These are phyloP conservation scores for Ammodytes dubius DNA, from an alignment of 2,113 vertebrate genomes.

Conservation along the genomic window DNA sequence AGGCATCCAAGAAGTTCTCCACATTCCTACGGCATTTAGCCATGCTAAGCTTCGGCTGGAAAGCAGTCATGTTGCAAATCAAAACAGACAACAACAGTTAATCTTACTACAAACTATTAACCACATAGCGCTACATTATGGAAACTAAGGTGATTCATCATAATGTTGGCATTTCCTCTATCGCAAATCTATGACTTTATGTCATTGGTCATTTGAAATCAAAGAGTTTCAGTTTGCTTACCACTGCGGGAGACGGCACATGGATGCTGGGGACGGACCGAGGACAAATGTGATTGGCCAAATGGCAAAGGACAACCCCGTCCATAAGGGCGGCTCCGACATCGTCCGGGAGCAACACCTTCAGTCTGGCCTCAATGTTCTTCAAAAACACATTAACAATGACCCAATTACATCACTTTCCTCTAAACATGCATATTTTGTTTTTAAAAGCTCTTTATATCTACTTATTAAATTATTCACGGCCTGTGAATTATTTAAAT, in stretches of 20 bases:
- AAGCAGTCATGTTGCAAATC: slow-evolving; percentile 34
- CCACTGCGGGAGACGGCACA: slow-evolving; percentile 98
- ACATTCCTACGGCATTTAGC: slow-evolving; percentile 98
- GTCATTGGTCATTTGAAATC: neutral
- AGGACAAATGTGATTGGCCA: slow-evolving; percentile 98
- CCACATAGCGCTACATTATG: neutral
- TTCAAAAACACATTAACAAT: slow-evolving; percentile 67
- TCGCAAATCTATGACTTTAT: neutral
- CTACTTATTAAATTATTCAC: neutral
- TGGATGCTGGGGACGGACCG: slow-evolving; percentile 98
- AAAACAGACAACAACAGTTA: neutral
- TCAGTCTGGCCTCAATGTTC: slow-evolving; percentile 96
- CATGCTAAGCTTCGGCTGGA: slow-evolving; percentile 99
- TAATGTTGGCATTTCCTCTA: too few species aligned
- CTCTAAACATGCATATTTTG: neutral
- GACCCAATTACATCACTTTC: neutral
- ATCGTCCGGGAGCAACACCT: slow-evolving; percentile 97
- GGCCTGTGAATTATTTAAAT: too few species aligned
- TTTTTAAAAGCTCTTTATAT: neutral
- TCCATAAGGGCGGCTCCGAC: slow-evolving; percentile 98
- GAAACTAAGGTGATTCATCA: too few species aligned
- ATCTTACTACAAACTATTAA: neutral
- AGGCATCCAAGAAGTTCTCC: slow-evolving; percentile 99
- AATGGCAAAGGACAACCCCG: slow-evolving; percentile 97
- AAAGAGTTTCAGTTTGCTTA: slow-evolving; percentile 76